Evolutionary conservation across 2,113 vertebrate genomes (phyloP).

Genomic region (Anas platyrhynchos): DNA sequence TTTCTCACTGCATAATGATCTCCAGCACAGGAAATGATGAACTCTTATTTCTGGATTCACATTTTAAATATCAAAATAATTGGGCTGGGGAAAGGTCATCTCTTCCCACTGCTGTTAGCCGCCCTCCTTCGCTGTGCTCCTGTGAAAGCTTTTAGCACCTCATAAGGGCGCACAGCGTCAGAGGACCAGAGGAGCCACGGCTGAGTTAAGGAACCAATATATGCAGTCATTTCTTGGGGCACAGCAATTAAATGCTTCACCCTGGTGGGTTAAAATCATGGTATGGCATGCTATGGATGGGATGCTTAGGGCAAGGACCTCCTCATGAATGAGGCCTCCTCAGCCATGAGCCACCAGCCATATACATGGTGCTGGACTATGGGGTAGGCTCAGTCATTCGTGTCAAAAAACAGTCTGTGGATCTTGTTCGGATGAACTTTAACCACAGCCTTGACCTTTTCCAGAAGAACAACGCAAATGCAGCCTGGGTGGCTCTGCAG

Average conservation of each 20-base stretch:
- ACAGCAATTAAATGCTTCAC: not conserved
- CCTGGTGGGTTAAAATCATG: not conserved
- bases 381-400: not conserved
- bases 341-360: accelerated
- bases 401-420: not conserved
- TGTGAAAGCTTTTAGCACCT: constrained; percentile 30
- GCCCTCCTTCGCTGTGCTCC: not conserved
- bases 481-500: not conserved
- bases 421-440: not conserved
- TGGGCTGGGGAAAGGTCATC: constrained; percentile 24
- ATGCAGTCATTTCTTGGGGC: not conserved
- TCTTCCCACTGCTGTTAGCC: not conserved
- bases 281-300: not conserved
- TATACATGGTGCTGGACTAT: not conserved
- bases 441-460: not conserved
- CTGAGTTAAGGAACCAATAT: not conserved
- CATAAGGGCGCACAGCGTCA: not conserved
- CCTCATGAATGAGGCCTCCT: not conserved
- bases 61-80: constrained; percentile 57
- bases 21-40: constrained; percentile 12
- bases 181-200: not conserved
- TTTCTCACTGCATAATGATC: constrained; percentile 57
- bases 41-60: constrained; percentile 10
- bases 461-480: accelerated
- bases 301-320: not conserved